phyloP scores from a whole-genome alignment of 1,140 invertebrate genomes.

The Adelges cooleyi region DNA sequence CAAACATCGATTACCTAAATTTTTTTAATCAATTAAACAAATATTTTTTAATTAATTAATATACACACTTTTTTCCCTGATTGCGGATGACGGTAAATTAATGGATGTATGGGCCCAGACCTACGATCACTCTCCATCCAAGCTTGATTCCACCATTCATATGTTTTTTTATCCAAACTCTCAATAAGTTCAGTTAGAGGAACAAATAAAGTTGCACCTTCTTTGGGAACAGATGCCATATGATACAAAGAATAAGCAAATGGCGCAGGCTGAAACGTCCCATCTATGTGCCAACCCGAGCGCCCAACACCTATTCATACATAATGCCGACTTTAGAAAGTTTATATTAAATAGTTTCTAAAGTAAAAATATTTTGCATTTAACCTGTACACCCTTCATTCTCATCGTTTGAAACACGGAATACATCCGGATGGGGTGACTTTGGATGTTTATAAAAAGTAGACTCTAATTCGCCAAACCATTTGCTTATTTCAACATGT shows the following conservation, averaged over 20 bases:
- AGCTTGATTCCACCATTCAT: constrained; percentile 38
- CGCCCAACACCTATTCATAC: constrained; percentile 39
- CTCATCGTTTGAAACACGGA: constrained; percentile 42
- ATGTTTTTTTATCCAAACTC: constrained; percentile 36
- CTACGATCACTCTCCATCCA: constrained; percentile 41
- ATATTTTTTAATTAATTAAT: background rate
- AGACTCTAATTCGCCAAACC: constrained; percentile 43
- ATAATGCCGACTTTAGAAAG: background rate
- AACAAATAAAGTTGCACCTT: constrained; percentile 40
- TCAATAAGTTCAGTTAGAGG: constrained; percentile 41
- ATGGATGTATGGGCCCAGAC: constrained; percentile 38
- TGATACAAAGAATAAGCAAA: constrained; percentile 41
- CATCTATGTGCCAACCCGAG: constrained; percentile 45
- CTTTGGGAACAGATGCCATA: constrained; percentile 40
- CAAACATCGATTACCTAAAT: background rate
- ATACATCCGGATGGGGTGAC: constrained; percentile 43
- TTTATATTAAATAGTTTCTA: background rate
- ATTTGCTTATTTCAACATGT: constrained; percentile 43
- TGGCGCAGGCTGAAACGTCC: constrained; percentile 41
- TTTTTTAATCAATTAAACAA: background rate
- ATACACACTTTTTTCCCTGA: constrained; percentile 33
- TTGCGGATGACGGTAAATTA: constrained; percentile 39
- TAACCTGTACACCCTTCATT: constrained; percentile 41
- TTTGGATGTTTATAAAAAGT: constrained; percentile 43
- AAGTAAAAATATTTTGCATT: background rate